Conservation (phyloP, 1,140 invertebrate species). For the Parasteatoda tepidariorum region DNA sequence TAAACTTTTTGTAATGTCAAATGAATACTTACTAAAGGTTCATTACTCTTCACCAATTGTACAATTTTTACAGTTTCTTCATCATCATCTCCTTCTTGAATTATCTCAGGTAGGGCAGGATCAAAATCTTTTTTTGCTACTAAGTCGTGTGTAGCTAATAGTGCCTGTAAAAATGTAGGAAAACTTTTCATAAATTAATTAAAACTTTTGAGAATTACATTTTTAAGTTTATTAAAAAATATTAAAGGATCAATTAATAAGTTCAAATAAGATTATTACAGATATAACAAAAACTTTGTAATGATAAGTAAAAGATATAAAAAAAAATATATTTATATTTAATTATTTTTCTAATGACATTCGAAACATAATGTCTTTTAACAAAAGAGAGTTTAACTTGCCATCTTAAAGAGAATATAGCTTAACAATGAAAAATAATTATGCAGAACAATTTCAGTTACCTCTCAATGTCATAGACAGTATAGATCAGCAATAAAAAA, state of each 20-base stretch:
- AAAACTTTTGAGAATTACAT: neutral
- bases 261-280: neutral
- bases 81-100: slow-evolving; percentile 85
- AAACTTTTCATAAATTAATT: slow-evolving; percentile 4
- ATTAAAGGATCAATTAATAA: too few relatives aligned
- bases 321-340: too few relatives aligned
- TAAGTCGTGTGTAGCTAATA: slow-evolving; percentile 92
- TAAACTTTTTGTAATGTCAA: too few relatives aligned
- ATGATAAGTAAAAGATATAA: neutral
- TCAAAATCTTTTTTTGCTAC: slow-evolving; percentile 95
- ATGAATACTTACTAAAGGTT: slow-evolving; percentile 97
- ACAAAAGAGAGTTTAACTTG: too few relatives aligned
- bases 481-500: too few relatives aligned
- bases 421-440: too few relatives aligned
- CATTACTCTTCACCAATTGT: slow-evolving; percentile 95
- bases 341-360: too few relatives aligned
- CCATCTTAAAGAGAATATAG: too few relatives aligned
- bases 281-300: neutral
- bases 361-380: too few relatives aligned
- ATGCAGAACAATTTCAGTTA: too few relatives aligned
- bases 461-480: too few relatives aligned
- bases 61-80: slow-evolving; percentile 94
- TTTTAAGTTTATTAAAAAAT: neutral
- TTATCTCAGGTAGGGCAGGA: slow-evolving; percentile 88
- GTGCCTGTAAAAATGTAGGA: slow-evolving; percentile 74